A percentile compares a stretch with the other conserved stretches of the same genome.
phyloP scores from a whole-genome alignment of 1,140 invertebrate species.

The Lerema accius region DNA sequence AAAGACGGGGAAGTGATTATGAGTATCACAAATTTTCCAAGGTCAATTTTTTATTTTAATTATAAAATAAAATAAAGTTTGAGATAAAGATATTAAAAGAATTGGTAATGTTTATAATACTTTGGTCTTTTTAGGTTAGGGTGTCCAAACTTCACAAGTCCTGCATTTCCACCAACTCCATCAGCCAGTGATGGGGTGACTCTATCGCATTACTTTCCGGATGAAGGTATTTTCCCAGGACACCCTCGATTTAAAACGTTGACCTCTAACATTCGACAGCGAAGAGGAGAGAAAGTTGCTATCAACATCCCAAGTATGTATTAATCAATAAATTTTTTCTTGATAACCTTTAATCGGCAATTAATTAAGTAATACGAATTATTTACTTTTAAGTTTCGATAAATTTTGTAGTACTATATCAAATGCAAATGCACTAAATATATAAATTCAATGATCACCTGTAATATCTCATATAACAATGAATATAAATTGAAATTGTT shows the following conservation, averaged over 20 bases:
- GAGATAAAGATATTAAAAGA: conserved; percentile 1
- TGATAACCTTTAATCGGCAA: too few species aligned
- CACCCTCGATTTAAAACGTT: conserved; percentile 98
- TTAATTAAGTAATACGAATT: too few species aligned
- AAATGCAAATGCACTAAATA: too few species aligned
- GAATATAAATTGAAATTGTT: too few species aligned
- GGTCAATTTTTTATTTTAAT: conserved; percentile 86
- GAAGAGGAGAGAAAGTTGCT: conserved; percentile 96
- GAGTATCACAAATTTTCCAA: conserved; percentile 96
- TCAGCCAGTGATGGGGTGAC: conserved; percentile 85
- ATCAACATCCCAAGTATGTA: conserved; percentile 97
- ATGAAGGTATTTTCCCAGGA: conserved; percentile 95
- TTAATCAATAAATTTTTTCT: too few species aligned
- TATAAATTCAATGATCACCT: too few species aligned
- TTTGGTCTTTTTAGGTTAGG: conserved; percentile 87
- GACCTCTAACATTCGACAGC: conserved; percentile 94
- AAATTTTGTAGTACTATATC: too few species aligned
- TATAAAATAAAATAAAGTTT: too few species aligned
- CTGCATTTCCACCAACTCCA: conserved; percentile 88
- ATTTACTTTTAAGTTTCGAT: too few species aligned
- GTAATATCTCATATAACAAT: too few species aligned
- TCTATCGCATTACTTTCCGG: conserved; percentile 96
- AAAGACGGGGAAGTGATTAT: conserved; percentile 93
- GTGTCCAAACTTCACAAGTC: conserved; percentile 94
- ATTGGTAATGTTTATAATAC: conserved; percentile 7